Base-by-base conservation (phyloP, 2,888 invertebrate species). In the Calameuta filiformis region DNA sequence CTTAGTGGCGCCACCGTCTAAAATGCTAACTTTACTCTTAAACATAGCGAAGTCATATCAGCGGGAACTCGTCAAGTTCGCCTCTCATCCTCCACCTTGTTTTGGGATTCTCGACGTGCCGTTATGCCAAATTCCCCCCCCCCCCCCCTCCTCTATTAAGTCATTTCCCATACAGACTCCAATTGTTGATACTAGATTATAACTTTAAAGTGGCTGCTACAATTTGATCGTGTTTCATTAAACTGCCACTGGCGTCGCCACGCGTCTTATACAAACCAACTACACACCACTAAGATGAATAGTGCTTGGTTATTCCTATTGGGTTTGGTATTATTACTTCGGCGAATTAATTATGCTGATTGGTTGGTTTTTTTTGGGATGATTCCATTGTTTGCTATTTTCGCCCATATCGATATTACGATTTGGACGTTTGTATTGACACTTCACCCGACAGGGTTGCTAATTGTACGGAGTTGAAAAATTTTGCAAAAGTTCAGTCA, bases 181-280 rank as follows among this genome's bases (percentile, higher is more conserved):
- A 85, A 85, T 87, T 85, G 86, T 86, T 87, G 85, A 86, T 84
- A 83, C 82, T 85, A 83, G 84, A 87, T 88, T 88, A 85, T 86
- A 88, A 86, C 84, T 86, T 83, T 77, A 71, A 76, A 73, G 80
- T 82, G 82, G 80, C 80, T 81, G 81, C 80, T 79, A 81, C 82
- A 82, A 84, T 83, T 80, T 79, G 83, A 85, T 85, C 79, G 79
- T 79, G 77, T 80, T 81, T 82, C 78, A 77, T 74, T 78, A 76
- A 23, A 23, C 56, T 76, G 56, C 73, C 34, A 37, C 73, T 2
- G 12, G 35, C 37, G 68, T 33, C 34, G 33, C 11, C 35, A 68
- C 56, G 33, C 12, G 75, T 11, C 11, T 11, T 33, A 40, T 23
- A 11, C 23, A n/a, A 12, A 35, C 9, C 35, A 11, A 11, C 40